Base-by-base conservation (phyloP, 2,888 invertebrate genomes). In the Graphium colonna region DNA sequence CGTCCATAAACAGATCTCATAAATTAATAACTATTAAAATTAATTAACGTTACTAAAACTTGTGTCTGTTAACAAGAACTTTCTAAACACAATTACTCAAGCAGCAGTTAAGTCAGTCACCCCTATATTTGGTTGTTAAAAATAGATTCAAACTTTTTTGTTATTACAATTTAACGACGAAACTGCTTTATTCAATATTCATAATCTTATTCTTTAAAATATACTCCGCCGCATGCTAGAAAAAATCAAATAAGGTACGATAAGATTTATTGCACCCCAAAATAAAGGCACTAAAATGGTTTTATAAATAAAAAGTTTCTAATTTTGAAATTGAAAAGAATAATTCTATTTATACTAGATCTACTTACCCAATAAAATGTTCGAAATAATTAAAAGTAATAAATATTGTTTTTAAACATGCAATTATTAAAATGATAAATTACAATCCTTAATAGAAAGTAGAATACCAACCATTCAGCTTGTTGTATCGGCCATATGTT, bases 401-500 rank as follows among this genome's bases (percentile, higher is more conserved):
- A 16, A 39, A 41, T 15, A 41, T 52, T 47, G 18, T 47, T 36
- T n/a, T 42, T 10, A 47, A 41, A 26, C 1, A 13, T 44, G 12
- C 16, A 8, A 28, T 12, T 36, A 13, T 43, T 26, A 26, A 43
- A 13, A 51, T 26, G 26, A 38, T 18, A 43, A 21, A 5, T 45
- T 39, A 40, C 16, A 51, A 45, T 46, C 50, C 12, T 42, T 47
- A 55, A 10, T 57, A 61, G 62, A 64, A 67, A 62, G 60, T 66
- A 60, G 50, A 54, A 56, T 70, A 81, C 83, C 65, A 65, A 87
- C 87, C 87, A 86, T 87, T 83, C 82, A 85, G 72, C 75, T 74
- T 66, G 75, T 75, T 72, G 73, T 67, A 67, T 66, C 70, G 71
- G 71, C 72, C 69, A 71, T 76, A 73, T 75, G 79, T 75, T 76